Evolutionary conservation across 2,888 invertebrate genomes (phyloP).

Genomic region (Falcaria lacertinaria): DNA sequence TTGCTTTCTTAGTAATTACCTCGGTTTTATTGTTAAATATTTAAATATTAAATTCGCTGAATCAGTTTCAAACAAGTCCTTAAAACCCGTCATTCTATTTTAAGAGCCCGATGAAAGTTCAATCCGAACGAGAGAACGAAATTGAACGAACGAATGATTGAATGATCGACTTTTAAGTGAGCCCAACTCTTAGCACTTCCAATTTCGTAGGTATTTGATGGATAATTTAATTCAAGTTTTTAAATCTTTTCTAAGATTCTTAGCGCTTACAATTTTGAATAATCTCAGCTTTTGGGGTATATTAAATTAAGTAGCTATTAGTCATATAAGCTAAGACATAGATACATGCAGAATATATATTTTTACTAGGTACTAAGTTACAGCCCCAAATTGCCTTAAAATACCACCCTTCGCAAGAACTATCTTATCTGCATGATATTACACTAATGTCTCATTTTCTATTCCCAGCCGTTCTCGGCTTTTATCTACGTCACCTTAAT

Average conservation of each 20-base stretch:
- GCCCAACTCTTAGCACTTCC: background rate
- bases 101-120: background rate
- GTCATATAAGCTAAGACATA: too few relatives aligned
- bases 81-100: background rate
- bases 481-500: too few relatives aligned
- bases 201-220: background rate
- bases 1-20: too few relatives aligned
- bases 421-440: too few relatives aligned
- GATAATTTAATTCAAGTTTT: constrained; percentile 1
- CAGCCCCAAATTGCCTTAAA: too few relatives aligned
- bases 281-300: too few relatives aligned
- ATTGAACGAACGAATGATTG: background rate
- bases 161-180: constrained; percentile 2
- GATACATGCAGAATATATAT: too few relatives aligned
- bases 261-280: background rate
- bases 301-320: too few relatives aligned
- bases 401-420: too few relatives aligned
- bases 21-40: background rate
- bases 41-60: background rate
- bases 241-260: background rate
- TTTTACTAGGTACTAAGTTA: too few relatives aligned
- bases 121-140: background rate
- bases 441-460: too few relatives aligned
- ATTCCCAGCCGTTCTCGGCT: too few relatives aligned
- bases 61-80: background rate